Evolutionary conservation across 2,888 invertebrate genomes (phyloP).

Genomic region (Odontocolon sp.): DNA sequence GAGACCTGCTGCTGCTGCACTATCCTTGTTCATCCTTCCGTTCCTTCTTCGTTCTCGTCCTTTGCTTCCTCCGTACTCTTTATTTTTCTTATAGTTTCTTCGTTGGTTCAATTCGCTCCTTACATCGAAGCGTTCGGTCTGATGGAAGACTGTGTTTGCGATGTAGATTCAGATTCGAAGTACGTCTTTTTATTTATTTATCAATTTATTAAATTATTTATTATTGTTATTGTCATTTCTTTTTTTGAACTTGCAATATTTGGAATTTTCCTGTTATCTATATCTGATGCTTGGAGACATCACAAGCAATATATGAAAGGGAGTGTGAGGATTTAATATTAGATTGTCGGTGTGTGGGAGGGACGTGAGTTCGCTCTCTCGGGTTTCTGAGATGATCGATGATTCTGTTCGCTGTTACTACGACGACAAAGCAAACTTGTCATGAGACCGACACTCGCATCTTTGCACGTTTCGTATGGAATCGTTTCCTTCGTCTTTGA

Average conservation of each 20-base stretch:
- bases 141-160: not conserved
- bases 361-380: slow-evolving; percentile 58
- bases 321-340: slow-evolving; percentile 25
- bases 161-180: not conserved
- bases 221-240: not conserved
- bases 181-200: not conserved
- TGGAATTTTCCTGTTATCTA: slow-evolving; percentile 7
- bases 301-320: not conserved
- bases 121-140: slow-evolving; percentile 6
- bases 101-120: not conserved
- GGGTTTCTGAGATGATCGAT: slow-evolving; percentile 54
- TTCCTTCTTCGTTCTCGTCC: slow-evolving; percentile 29
- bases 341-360: slow-evolving; percentile 53
- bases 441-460: slow-evolving; percentile 11
- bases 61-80: slow-evolving; percentile 10
- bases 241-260: slow-evolving; percentile 22
- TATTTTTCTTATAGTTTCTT: slow-evolving; percentile 1
- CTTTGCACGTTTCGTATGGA: slow-evolving; percentile 2
- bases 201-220: not conserved
- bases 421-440: slow-evolving; percentile 55
- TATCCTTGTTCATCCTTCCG: slow-evolving; percentile 45
- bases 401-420: slow-evolving; percentile 38
- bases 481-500: slow-evolving; percentile 36
- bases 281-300: not conserved
- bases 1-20: slow-evolving; percentile 47